Evolutionary conservation across 1,140 invertebrate genomes (phyloP).

Genomic region (Aphaenogaster rudis): DNA sequence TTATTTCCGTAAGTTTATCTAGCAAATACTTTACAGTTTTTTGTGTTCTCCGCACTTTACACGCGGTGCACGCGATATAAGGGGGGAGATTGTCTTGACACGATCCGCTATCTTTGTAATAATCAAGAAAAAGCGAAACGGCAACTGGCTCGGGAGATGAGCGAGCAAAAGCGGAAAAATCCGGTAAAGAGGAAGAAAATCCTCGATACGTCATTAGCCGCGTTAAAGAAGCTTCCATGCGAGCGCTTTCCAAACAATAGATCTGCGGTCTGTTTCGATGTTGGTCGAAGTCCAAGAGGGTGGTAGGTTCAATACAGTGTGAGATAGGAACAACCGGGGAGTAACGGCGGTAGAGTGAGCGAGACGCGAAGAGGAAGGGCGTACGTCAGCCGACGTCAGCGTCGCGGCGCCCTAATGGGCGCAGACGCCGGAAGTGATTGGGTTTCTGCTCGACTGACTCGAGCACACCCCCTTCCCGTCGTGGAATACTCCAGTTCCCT

Average conservation of each 20-base stretch:
- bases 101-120: slow-evolving; percentile 60
- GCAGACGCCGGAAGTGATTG: slow-evolving; percentile 88
- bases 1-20: not conserved
- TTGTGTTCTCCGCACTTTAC: not conserved
- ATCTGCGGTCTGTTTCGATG: slow-evolving; percentile 84
- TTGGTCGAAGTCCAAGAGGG: slow-evolving; percentile 76
- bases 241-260: slow-evolving; percentile 86
- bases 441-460: slow-evolving; percentile 87
- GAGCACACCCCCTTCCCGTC: slow-evolving; percentile 79
- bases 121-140: slow-evolving; percentile 59
- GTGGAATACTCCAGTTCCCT: slow-evolving; percentile 76
- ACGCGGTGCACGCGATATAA: not conserved
- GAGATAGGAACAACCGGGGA: slow-evolving; percentile 55
- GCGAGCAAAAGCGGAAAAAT: slow-evolving; percentile 22
- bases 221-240: slow-evolving; percentile 78
- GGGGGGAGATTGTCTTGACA: not conserved
- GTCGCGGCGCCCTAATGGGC: slow-evolving; percentile 87
- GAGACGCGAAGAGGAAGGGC: slow-evolving; percentile 73
- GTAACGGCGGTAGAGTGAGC: slow-evolving; percentile 51
- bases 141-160: slow-evolving; percentile 32
- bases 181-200: slow-evolving; percentile 62
- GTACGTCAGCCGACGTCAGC: slow-evolving; percentile 87
- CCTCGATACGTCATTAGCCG: slow-evolving; percentile 80
- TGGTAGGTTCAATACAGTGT: slow-evolving; percentile 67
- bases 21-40: not conserved